These are phyloP conservation scores for Antechinus stuartii DNA, from an alignment of 2,113 vertebrate genomes.

Conservation along the genomic window DNA sequence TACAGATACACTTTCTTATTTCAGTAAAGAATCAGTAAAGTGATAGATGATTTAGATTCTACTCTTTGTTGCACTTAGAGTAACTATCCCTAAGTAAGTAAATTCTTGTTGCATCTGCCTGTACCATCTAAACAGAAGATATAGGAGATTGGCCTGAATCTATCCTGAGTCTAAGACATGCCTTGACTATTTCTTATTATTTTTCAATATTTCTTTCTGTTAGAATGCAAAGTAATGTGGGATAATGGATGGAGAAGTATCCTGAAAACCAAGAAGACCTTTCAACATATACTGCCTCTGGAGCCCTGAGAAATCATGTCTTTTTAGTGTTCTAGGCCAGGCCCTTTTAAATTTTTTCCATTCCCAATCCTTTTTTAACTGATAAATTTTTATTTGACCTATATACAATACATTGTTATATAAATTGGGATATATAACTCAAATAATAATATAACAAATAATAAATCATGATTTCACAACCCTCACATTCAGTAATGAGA, in stretches of 20 bases:
- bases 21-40: slow-evolving; percentile 11
- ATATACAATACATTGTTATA: too few species aligned
- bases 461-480: too few species aligned
- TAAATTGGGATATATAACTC: too few species aligned
- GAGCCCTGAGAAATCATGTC: not conserved
- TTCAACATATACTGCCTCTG: not conserved
- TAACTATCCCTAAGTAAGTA: too few species aligned
- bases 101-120: too few species aligned
- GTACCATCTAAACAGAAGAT: not conserved
- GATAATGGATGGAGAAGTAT: not conserved
- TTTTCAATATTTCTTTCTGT: not conserved
- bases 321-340: not conserved
- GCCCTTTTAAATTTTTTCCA: too few species aligned
- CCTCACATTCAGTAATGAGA: too few species aligned
- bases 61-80: not conserved
- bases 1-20: slow-evolving; percentile 4
- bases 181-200: not conserved
- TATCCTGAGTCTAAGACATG: not conserved
- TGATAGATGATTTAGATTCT: not conserved
- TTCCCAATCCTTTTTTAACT: too few species aligned
- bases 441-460: too few species aligned
- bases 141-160: not conserved
- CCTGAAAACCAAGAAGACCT: not conserved
- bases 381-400: too few species aligned
- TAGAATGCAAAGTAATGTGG: not conserved